Conservation (phyloP, 2,888 invertebrate species). For the Adineta ricciae region DNA sequence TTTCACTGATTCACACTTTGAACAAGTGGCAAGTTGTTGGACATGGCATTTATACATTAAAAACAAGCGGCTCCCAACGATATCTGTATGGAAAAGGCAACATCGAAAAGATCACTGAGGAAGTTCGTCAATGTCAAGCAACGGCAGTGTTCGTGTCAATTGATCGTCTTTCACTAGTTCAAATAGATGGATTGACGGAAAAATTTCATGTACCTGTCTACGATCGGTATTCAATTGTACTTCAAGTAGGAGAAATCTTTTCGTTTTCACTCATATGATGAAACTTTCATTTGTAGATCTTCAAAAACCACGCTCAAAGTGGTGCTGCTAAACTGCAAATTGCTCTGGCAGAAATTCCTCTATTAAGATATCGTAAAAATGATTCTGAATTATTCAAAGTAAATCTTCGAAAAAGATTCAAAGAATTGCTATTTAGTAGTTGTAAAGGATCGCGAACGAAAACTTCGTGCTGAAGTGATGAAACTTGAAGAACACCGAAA, state of each 20-base stretch:
- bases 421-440: not conserved
- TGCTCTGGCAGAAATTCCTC: conserved; percentile 69
- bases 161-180: conserved; percentile 58
- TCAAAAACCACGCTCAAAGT: conserved; percentile 65
- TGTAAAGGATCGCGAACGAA: conserved; percentile 56
- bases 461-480: conserved; percentile 57
- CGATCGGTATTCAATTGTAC: conserved; percentile 47
- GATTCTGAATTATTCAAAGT: conserved; percentile 37
- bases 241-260: not conserved
- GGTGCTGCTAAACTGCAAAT: conserved; percentile 70
- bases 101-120: conserved; percentile 54
- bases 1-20: conserved; percentile 61
- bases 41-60: conserved; percentile 46
- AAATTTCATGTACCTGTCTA: conserved; percentile 61
- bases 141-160: conserved; percentile 65
- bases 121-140: conserved; percentile 51
- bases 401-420: not conserved
- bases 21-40: conserved; percentile 61
- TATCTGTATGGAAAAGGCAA: conserved; percentile 61
- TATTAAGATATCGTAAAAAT: conserved; percentile 55
- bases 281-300: conserved; percentile 54
- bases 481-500: conserved; percentile 58
- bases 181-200: conserved; percentile 57
- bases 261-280: too few relatives aligned
- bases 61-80: conserved; percentile 54